Evolutionary conservation across 2,888 invertebrate genomes (phyloP), one percentile per base, ranked within the genome.

Genomic region (Zhengitettix transpicula): DNA sequence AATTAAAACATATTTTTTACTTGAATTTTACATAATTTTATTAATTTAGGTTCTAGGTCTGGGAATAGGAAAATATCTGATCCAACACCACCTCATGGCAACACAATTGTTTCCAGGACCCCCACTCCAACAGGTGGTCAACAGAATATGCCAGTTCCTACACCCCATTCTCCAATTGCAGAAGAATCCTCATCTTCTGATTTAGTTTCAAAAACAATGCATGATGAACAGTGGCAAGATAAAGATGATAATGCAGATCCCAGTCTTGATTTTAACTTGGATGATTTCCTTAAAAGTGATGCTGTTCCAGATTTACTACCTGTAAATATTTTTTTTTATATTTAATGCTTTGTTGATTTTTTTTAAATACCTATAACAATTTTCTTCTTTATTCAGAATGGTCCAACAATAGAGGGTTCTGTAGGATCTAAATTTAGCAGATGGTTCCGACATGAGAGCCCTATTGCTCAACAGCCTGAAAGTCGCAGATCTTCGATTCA

Each of bases 271-370:
- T 60, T 60, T 42, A 60, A 60, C 74, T 81, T 93, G 64, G 91
- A 92, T 68, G 89, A 88, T 65, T 87, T 92, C 70, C 81, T 93
- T 65, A 88, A 89, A 69, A 81, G 85, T 67, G 90, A 91, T 69
- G 77, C 81, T 62, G 81, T 91, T 67, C 84, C 87, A 54, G 85
- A 84, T 57, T 76, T 87, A 57, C 75, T 88, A 40, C 80, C 85
- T 65, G 87, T 87, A 71, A 76, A 77, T 71, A 56, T 59, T 58
- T 41, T 55, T 54, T 5, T 8, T 47, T n/a, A n/a, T n/a, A 47
- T n/a, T n/a, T 47, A 5, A 8, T n/a, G 5, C n/a, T n/a, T n/a
- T 47, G 1, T 5, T 16, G 16, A 11, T 52, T n/a, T 14, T 11
- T 52, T 17, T 52, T 52, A 9, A 52, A 16, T 52, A 11, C 9